Base-by-base conservation (phyloP, 2,113 vertebrate genomes). In the Albula goreensis region DNA sequence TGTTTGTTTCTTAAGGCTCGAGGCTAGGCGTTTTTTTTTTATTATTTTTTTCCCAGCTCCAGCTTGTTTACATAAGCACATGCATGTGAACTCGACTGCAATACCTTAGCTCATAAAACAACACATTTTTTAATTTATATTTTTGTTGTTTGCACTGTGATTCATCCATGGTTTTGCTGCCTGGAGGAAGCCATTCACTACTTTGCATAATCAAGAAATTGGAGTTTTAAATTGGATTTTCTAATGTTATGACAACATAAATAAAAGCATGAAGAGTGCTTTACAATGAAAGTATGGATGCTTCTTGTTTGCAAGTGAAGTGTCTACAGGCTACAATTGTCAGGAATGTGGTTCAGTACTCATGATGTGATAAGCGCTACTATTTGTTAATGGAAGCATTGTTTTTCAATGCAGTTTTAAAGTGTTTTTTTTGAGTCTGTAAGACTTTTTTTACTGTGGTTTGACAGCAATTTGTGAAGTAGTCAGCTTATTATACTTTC, bases 1-100 rank as follows among this genome's bases (percentile, higher is more conserved):
- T 2, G 13, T 88, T 12, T 87, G 49, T 0, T 90, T 52, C 87
- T 83, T 78, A 85, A 50, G 89, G 87, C 89, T 89, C 85, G 70
- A 82, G 74, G 89, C 87, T 89, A 85, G 84, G 50, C 15, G 25
- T 78, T 9, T 52, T 52, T 50, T 9, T n/a, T 81, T n/a, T 53
- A 8, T 78, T 78, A 15, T 13, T 50, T 31, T 53, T 53, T 53
- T 81, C 56, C 19, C 31, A 1, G 15, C 53, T 19, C 25, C 79
- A 57, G 85, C 85, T 84, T 85, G 82, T 88, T 90, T 87, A 85
- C 78, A 86, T 87, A 84, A 87, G 90, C 89, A 88, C 86, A 90
- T 91, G 84, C 89, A 78, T 83, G 88, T 88, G 66, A 66, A 85
- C 81, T 53, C 83, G 81, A 86, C 84, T 89, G 85, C 50, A 52